Evolutionary conservation across 2,113 vertebrate species (phyloP).

Genomic region (Rhinopomastus cyanomelas): DNA sequence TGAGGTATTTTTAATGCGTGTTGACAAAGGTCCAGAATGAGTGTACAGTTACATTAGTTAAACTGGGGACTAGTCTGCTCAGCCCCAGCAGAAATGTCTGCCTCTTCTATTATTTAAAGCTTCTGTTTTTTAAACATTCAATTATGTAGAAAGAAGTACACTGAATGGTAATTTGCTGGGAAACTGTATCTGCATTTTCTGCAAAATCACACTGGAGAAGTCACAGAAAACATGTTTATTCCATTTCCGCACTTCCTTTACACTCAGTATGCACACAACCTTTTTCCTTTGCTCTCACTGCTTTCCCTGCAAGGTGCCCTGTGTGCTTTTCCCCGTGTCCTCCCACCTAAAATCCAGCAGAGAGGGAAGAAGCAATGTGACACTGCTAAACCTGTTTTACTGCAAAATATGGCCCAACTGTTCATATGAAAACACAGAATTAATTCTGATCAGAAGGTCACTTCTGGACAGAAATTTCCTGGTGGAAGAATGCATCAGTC

Average conservation of each 20-base stretch:
- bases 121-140: background rate
- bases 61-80: background rate
- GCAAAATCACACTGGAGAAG: background rate
- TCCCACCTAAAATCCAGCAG: too few relatives aligned
- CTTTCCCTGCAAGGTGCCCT: background rate
- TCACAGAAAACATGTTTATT: background rate
- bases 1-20: conserved; percentile 64
- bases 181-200: background rate
- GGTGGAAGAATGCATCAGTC: background rate
- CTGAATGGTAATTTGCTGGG: background rate
- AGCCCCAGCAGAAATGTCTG: background rate
- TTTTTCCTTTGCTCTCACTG: background rate
- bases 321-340: too few relatives aligned
- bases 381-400: too few relatives aligned
- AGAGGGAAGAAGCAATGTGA: too few relatives aligned
- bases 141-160: background rate
- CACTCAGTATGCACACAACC: background rate
- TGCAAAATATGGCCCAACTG: background rate
- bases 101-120: conserved; percentile 45
- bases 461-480: background rate
- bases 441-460: background rate
- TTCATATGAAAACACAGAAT: background rate
- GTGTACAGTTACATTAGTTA: conserved; percentile 17
- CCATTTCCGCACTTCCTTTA: background rate
- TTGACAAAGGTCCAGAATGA: conserved; percentile 57